A percentile compares a stretch with the other conserved stretches of the same genome.
Evolutionary conservation across 1,140 invertebrate genomes (phyloP).

Genomic region (Octopus sinensis): DNA sequence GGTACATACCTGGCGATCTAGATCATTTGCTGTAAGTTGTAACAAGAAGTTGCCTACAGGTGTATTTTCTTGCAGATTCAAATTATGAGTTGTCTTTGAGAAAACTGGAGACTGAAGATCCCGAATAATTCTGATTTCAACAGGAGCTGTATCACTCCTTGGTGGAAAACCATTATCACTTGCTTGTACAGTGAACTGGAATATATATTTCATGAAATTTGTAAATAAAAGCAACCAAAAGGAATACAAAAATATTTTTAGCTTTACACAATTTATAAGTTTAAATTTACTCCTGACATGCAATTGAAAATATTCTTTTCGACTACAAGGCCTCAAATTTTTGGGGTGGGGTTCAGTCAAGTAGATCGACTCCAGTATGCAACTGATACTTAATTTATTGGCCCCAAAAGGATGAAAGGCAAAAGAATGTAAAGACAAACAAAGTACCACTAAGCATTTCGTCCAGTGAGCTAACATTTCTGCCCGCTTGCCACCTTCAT

Average conservation of each 20-base stretch:
- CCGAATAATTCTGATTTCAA: slow-evolving; percentile 31
- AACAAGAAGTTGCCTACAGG: slow-evolving; percentile 16
- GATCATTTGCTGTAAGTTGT: slow-evolving; percentile 29
- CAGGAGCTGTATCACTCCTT: slow-evolving; percentile 25
- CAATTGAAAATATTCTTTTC: no score
- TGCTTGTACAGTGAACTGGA: slow-evolving; percentile 30
- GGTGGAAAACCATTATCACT: slow-evolving; percentile 31
- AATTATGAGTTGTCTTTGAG: slow-evolving; percentile 15
- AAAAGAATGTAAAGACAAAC: no score
- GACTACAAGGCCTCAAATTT: no score
- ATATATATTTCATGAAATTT: background rate
- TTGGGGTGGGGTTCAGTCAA: no score
- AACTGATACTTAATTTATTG: no score
- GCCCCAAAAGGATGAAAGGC: no score
- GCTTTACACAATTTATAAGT: no score
- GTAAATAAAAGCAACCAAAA: slow-evolving; percentile 11
- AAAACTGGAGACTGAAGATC: slow-evolving; percentile 30
- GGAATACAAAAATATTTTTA: background rate
- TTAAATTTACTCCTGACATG: no score
- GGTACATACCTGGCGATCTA: slow-evolving; percentile 28
- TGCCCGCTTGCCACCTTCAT: no score
- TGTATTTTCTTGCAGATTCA: slow-evolving; percentile 4
- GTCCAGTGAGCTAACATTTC: no score
- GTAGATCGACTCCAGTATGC: no score
- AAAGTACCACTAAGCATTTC: no score